phyloP scores from a whole-genome alignment of 92 coral and sea anemone genomes.

The Paragorgia papillata region DNA sequence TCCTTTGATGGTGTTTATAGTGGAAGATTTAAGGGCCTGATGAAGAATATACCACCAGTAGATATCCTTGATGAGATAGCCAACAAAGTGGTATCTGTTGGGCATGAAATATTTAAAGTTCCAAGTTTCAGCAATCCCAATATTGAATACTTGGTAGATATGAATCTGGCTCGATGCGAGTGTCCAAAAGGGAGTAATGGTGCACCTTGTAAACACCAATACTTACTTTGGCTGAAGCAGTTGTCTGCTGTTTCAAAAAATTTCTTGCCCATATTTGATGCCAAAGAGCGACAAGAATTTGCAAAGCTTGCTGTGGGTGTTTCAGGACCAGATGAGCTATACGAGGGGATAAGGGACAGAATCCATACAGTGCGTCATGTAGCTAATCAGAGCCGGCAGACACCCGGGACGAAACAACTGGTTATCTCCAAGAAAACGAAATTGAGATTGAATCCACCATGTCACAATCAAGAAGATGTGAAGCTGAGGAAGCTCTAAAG shows the following conservation, averaged over 20 bases:
- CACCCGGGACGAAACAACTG: neutral
- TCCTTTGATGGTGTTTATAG: constrained; percentile 70
- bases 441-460: neutral
- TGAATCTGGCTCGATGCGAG: constrained; percentile 18
- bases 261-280: constrained; percentile 22
- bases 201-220: constrained; percentile 33
- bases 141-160: constrained; percentile 24
- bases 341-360: constrained; percentile 37
- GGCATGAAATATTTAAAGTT: constrained; percentile 16
- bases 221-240: constrained; percentile 25
- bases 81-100: constrained; percentile 26
- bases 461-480: too few relatives aligned
- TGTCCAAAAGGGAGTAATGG: constrained; percentile 27
- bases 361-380: neutral
- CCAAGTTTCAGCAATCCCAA: constrained; percentile 19
- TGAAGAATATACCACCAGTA: constrained; percentile 18
- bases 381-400: constrained; percentile 10
- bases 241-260: constrained; percentile 19
- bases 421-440: neutral
- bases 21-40: constrained; percentile 53
- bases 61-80: constrained; percentile 31
- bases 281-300: constrained; percentile 31
- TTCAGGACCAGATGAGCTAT: constrained; percentile 30
- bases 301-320: constrained; percentile 42
- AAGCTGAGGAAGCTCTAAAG: constrained; percentile 29